Evolutionary conservation across 2,888 invertebrate species (phyloP), one percentile per base, ranked within the genome.

Genomic region (Gymnocheta viridis): DNA sequence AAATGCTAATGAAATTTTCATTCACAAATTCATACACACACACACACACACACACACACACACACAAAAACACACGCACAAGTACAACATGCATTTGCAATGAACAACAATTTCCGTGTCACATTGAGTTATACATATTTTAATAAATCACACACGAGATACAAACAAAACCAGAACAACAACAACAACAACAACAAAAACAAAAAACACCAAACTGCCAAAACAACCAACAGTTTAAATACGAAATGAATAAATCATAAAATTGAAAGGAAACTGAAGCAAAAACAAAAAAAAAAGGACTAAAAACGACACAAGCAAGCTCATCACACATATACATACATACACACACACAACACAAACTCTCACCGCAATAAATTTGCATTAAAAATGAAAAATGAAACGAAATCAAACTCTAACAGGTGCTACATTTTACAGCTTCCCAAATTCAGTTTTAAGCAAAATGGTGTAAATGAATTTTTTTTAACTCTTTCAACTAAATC

Each of bases 221-320:
- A 47, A 56, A 72, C 47, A 35, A 78, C 41, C 76, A 62, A 29
- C 62, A 73, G 32, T 44, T 67, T 62, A 81, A 69, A 81, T 29
- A 51, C 54, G 51, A 41, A 79, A 73, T 78, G 72, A 79, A 69
- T 70, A 82, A 77, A 76, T 82, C 76, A 82, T 51, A 60, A 51
- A 60, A 51, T 62, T 64, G 38, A 62, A 62, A 12, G 38, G 54
- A 62, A 60, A 62, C 29, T 10, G n/a, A 44, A 47, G 58, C 19
- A 27, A 35, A 44, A 27, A 5, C 4, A 19, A 72, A 51, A 19
- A 32, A 19, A 35, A 44, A 17, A 5, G 47, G 29, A 66, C 49
- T 19, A n/a, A 29, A 58, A 47, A 14, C 24, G 41, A 38, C 32
- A 41, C 38, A 22, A 35, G 60, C 56, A n/a, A n/a, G n/a, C n/a